Percentiles rank a stretch among this genome's conserved stretches.
These are phyloP conservation scores for Gavia stellata DNA, from an alignment of 2,113 vertebrate species.

Conservation along the genomic window DNA sequence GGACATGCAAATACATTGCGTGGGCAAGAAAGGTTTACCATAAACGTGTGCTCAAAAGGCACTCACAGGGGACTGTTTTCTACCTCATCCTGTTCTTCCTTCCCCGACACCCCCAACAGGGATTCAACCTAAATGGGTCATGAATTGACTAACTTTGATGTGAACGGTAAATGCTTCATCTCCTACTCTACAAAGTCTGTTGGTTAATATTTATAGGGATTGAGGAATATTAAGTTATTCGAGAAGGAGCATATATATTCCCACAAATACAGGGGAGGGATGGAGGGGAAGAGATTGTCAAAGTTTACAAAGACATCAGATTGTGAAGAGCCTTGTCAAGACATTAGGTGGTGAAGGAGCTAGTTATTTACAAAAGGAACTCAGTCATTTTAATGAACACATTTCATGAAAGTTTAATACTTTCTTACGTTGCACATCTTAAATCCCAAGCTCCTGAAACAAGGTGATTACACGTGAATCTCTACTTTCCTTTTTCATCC, in stretches of 20 bases:
- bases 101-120: neutral
- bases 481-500: neutral
- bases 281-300: neutral
- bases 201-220: neutral
- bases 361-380: neutral
- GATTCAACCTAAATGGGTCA: conserved; percentile 18
- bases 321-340: neutral
- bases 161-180: neutral
- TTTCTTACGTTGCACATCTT: neutral
- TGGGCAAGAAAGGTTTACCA: neutral
- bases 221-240: neutral
- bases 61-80: neutral
- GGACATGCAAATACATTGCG: neutral
- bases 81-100: neutral
- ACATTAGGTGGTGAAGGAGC: neutral
- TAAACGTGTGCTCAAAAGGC: neutral
- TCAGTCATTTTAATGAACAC: conserved; percentile 2
- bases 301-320: neutral
- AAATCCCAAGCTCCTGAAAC: neutral
- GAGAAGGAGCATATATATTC: neutral
- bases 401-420: conserved; percentile 39
- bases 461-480: neutral
- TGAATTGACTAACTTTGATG: conserved; percentile 27
- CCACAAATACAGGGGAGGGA: neutral
- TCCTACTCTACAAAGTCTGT: neutral